Conservation (phyloP, 2,888 invertebrate genomes). For the Pomacea canaliculata region DNA sequence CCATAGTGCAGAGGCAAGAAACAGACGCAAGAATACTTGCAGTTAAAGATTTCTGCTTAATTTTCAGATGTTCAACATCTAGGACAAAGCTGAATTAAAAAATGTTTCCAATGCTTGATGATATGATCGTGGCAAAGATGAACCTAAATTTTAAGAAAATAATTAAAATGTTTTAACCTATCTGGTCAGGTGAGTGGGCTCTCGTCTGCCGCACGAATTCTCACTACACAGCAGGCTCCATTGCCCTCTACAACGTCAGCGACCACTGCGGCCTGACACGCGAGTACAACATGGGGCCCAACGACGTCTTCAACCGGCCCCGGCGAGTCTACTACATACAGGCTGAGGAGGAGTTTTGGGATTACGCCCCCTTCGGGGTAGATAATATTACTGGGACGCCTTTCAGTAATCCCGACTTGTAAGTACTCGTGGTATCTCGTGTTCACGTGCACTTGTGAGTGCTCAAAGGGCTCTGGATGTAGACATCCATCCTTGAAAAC, state of each 20-base stretch:
- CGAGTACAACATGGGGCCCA: slow-evolving; percentile 4
- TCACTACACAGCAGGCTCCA: slow-evolving; percentile 31
- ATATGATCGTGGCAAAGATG: no score
- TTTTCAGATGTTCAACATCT: no score
- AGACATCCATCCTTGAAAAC: no score
- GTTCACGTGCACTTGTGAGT: not conserved
- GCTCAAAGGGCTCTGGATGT: no score
- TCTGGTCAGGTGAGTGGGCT: slow-evolving; percentile 25
- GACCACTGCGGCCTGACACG: slow-evolving; percentile 12
- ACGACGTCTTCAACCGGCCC: not conserved
- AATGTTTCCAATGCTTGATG: no score
- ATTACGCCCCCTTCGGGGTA: slow-evolving; percentile 30
- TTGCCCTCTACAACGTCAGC: slow-evolving; percentile 30
- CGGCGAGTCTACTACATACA: slow-evolving; percentile 29
- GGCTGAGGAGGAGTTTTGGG: slow-evolving; percentile 36
- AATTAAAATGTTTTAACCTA: no score
- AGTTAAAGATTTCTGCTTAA: no score
- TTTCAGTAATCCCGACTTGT: slow-evolving; percentile 8
- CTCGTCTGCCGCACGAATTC: slow-evolving; percentile 30
- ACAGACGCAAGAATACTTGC: no score
- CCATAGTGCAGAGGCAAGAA: no score
- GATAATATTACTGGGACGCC: slow-evolving; percentile 14
- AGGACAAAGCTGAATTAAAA: no score
- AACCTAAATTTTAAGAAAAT: no score
- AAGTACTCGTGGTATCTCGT: not conserved